Evolutionary conservation across 2,797 vertebrate genomes (phyloP).

Genomic region (Halcyon leucocephala): DNA sequence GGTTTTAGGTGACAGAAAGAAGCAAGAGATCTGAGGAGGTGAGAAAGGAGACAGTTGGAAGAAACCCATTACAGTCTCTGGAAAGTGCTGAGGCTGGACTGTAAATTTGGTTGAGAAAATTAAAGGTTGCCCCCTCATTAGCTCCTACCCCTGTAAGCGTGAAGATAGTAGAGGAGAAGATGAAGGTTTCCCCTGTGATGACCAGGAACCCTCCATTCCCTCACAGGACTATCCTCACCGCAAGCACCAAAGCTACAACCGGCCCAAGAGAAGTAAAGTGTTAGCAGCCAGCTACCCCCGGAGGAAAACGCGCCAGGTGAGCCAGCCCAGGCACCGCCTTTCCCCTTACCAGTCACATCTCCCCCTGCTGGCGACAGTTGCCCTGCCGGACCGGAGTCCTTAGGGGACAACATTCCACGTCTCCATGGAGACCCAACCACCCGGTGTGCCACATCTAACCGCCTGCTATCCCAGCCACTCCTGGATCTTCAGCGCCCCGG

Average conservation of each 20-base stretch:
- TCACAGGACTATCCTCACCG: neutral
- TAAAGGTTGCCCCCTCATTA: neutral
- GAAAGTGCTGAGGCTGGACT: neutral
- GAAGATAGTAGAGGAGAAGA: neutral
- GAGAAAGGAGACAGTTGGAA: neutral
- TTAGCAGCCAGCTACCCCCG: neutral
- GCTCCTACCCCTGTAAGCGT: fast-evolving
- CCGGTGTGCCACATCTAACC: neutral
- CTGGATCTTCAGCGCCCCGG: neutral
- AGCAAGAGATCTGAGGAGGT: neutral
- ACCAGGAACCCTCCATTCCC: neutral
- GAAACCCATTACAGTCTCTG: neutral
- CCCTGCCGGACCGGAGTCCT: fast-evolving
- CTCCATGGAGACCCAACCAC: neutral
- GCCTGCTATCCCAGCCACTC: no score
- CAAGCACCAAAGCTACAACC: neutral
- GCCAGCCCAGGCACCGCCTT: neutral
- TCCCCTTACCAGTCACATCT: neutral
- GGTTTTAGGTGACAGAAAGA: neutral
- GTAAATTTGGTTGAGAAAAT: neutral
- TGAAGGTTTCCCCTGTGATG: neutral
- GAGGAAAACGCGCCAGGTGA: fast-evolving
- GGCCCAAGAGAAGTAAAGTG: neutral
- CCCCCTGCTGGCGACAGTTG: neutral
- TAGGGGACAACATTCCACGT: neutral